Percentiles rank a stretch among this genome's conserved stretches.
phyloP scores from a whole-genome alignment of 2,888 invertebrate species.

The Perithous albicinctus region DNA sequence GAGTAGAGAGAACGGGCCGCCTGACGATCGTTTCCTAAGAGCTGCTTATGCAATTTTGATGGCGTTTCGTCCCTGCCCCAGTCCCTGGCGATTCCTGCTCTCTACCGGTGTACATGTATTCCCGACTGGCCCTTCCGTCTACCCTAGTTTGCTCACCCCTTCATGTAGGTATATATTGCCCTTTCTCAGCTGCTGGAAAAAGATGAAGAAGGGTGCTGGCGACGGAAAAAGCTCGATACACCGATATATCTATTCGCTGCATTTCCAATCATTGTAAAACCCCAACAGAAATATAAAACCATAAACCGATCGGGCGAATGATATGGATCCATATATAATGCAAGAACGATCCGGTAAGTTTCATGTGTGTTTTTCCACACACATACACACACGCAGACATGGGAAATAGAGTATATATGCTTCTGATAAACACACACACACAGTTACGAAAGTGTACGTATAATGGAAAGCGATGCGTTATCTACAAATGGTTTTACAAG shows the following conservation, averaged over 20 bases:
- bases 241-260: conserved; percentile 77
- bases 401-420: conserved; percentile 2
- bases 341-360: conserved; percentile 70
- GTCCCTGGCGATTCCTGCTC: conserved; percentile 50
- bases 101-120: conserved; percentile 68
- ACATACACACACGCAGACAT: conserved; percentile 6
- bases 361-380: conserved; percentile 66
- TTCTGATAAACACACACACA: conserved; percentile 43
- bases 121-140: conserved; percentile 68
- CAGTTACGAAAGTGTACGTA: conserved; percentile 65
- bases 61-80: conserved; percentile 68
- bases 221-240: conserved; percentile 43
- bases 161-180: conserved; percentile 20
- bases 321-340: conserved; percentile 82
- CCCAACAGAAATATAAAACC: conserved; percentile 82
- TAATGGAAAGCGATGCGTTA: conserved; percentile 82
- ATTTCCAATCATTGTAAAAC: conserved; percentile 84
- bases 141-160: conserved; percentile 43
- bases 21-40: conserved; percentile 83
- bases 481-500: conserved; percentile 84
- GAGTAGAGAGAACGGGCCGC: conserved; percentile 56
- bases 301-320: conserved; percentile 84
- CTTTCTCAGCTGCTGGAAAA: conserved; percentile 19
- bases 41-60: conserved; percentile 84
- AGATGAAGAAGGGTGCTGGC: conserved; percentile 8